Evolutionary conservation across 2,113 vertebrate genomes (phyloP), one percentile per base, ranked within the genome.

Genomic region (Bos javanicus): DNA sequence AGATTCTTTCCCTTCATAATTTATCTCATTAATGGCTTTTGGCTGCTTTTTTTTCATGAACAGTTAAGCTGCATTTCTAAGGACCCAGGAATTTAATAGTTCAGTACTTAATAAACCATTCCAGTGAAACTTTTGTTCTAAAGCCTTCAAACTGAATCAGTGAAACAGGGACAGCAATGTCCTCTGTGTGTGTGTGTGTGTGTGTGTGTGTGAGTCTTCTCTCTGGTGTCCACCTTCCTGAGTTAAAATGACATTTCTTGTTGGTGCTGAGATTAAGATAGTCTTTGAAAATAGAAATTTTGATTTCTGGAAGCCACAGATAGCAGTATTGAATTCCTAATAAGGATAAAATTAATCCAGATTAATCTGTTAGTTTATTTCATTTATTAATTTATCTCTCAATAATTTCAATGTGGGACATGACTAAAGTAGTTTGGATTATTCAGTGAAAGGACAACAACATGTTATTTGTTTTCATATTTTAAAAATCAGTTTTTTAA

Each of bases 11-110:
- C 19, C 80, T 87, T 48, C 50, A 59, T 33, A 48, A 36, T 80
- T 94, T 93, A 85, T 82, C 81, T 97, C 76, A 90, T 96, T 90
- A 96, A 92, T 62, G 87, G 87, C 43, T 48, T 94, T 36, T 88
- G 76, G 67, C 19, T 82, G 28, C 21, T 48, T 12, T 25, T 16
- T 59, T 59, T 30, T 3, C n/a, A 96, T 82, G 26, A 92, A 36
- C 81, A 96, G 84, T 96, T 88, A 88, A 91, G 87, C 16, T 67
- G 87, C 3, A 19, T 90, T 96, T 81, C 64, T 86, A 90, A 97
- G 80, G 84, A 95, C 52, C 3, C 76, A 74, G 59, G 80, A 90
- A 54, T 48, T 84, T 64, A 95, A 43, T 59, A 92, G 43, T 78
- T 50, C 84, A 25, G 12, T 81, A 28, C 54, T 94, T 86, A 17